Percentiles rank a stretch among this genome's conserved stretches.
Evolutionary conservation across 2,797 vertebrate species (phyloP).

Genomic region (Alexandromys oeconomus): DNA sequence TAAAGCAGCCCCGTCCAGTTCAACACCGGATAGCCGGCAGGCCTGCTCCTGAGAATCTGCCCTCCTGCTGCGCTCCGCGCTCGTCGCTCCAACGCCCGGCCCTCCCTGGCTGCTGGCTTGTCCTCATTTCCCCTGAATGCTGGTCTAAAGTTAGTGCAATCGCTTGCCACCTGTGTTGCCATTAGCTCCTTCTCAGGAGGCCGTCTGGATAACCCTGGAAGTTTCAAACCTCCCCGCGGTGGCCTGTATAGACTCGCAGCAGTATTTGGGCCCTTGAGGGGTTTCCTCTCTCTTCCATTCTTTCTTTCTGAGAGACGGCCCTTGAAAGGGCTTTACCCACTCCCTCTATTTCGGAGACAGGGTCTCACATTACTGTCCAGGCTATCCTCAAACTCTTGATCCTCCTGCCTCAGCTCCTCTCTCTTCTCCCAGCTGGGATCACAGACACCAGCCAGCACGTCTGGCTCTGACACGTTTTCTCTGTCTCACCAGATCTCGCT

Average conservation of each 20-base stretch:
- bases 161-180: conserved; percentile 40
- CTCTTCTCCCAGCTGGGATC: not conserved
- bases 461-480: not conserved
- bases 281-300: not conserved
- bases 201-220: not conserved
- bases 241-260: not conserved
- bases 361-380: not conserved
- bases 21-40: conserved; percentile 52
- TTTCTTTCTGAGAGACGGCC: not conserved
- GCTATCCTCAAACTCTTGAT: not conserved
- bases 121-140: conserved; percentile 72
- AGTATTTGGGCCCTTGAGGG: not conserved
- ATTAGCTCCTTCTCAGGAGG: conserved; percentile 50
- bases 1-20: not conserved
- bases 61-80: not conserved
- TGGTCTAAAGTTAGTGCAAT: conserved; percentile 63
- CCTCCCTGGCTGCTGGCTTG: conserved; percentile 47
- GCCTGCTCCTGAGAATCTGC: not conserved
- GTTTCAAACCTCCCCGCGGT: conserved; percentile 37
- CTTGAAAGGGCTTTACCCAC: not conserved
- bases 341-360: not conserved
- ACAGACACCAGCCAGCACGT: not conserved
- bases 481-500: not conserved
- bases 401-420: not conserved
- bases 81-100: not conserved